Evolutionary conservation across 2,113 vertebrate genomes (phyloP).

Genomic region (Amphiprion percula): DNA sequence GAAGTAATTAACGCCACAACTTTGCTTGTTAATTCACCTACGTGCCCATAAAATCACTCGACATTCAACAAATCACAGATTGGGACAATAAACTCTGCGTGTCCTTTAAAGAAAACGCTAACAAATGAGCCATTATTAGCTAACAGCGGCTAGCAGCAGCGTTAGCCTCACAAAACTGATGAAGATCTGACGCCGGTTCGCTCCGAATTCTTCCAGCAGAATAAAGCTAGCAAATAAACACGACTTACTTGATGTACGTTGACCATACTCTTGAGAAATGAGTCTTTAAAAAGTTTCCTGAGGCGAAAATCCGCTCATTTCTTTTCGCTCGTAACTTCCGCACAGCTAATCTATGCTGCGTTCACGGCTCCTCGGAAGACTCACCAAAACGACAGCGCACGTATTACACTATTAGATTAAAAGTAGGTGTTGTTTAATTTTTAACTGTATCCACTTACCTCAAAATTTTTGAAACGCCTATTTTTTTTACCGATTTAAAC

Average conservation of each 20-base stretch:
- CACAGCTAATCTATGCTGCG: accelerated
- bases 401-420: too few relatives aligned
- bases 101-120: neutral
- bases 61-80: neutral
- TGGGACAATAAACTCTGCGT: neutral
- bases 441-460: neutral
- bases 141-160: slow-evolving; percentile 20
- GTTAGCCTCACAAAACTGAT: neutral
- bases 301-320: slow-evolving; percentile 7
- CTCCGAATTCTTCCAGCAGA: too few relatives aligned
- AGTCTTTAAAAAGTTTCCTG: neutral
- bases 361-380: neutral
- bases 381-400: neutral
- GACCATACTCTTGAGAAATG: accelerated
- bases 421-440: neutral
- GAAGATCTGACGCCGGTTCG: neutral
- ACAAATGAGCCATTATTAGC: slow-evolving; percentile 7
- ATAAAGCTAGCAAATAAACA: too few relatives aligned
- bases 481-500: neutral
- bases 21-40: too few relatives aligned
- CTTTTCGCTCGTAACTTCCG: neutral
- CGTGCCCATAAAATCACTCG: accelerated
- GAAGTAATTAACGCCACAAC: too few relatives aligned
- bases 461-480: neutral
- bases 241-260: slow-evolving; percentile 1